These are phyloP conservation scores for Aradophagus sp. DNA, from an alignment of 1,140 invertebrate genomes.

Conservation along the genomic window DNA sequence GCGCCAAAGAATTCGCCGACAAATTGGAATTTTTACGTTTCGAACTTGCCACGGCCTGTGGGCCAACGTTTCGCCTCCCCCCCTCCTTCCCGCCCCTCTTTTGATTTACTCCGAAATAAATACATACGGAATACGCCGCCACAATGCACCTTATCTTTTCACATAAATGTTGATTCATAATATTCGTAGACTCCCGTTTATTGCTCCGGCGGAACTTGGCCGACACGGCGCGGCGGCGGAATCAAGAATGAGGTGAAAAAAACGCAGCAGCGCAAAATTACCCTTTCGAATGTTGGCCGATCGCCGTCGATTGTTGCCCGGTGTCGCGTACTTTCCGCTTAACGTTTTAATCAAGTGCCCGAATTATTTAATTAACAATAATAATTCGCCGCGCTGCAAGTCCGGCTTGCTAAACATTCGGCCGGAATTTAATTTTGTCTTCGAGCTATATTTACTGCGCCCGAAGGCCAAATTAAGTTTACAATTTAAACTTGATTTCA, in stretches of 20 bases:
- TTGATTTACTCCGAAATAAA: slow-evolving; percentile 56
- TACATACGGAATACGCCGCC: slow-evolving; percentile 49
- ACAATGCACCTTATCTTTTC: slow-evolving; percentile 49
- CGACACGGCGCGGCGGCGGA: neutral
- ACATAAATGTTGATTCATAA: slow-evolving; percentile 50
- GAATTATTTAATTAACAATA: slow-evolving; percentile 51
- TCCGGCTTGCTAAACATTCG: slow-evolving; percentile 45
- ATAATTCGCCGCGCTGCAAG: slow-evolving; percentile 45
- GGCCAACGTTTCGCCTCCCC: slow-evolving; percentile 44
- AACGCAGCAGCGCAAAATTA: slow-evolving; percentile 35
- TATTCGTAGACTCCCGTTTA: slow-evolving; percentile 39
- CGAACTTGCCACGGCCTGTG: slow-evolving; percentile 54
- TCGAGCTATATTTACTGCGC: slow-evolving; percentile 45
- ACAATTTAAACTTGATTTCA: slow-evolving; percentile 55
- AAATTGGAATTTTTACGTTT: slow-evolving; percentile 72
- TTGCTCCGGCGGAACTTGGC: slow-evolving; percentile 31
- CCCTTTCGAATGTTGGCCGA: slow-evolving; percentile 36
- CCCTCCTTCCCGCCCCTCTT: slow-evolving; percentile 44
- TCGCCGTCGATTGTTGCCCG: slow-evolving; percentile 29
- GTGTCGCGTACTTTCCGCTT: neutral
- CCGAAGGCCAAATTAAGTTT: slow-evolving; percentile 50
- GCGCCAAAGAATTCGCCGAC: slow-evolving; percentile 62
- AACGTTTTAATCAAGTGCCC: slow-evolving; percentile 29
- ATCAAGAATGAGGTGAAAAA: slow-evolving; percentile 1
- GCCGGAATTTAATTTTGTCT: slow-evolving; percentile 46